Base-by-base conservation (phyloP, 2,888 invertebrate species). In the Apamea anceps region DNA sequence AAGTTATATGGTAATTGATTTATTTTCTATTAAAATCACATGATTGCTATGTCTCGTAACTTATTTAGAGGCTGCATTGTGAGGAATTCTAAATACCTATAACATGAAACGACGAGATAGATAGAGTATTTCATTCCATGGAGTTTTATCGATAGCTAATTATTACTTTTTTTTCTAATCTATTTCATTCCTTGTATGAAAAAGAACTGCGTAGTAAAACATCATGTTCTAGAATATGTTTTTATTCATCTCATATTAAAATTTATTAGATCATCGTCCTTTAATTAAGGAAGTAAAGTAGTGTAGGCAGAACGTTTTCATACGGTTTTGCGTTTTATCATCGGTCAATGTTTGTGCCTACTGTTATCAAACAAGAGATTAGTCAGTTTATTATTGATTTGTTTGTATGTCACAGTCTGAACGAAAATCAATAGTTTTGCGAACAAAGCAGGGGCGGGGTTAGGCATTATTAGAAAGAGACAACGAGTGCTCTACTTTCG, bases 341-440 rank as follows among this genome's bases (percentile, higher is more conserved):
- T 45, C 13, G 60, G 48, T 18, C 63, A 63, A 13, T 77, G 62
- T 78, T 78, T 70, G 6, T 37, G 13, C 13, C 4, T 13, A 37
- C 2, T 82, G 79, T 77, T 85, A 85, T 74, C 79, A 82, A 87
- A 85, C 80, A 81, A 77, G 66, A 84, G 79, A 86, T 80, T 77
- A 71, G 68, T 74, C 71, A 70, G 75, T 67, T 12, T 42, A 75
- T 77, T 90, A 91, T 90, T 79, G 88, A 90, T 89, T 87, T 70
- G 84, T 81, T 89, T 85, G 75, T 62, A 62, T 87, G 88, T 90
- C 88, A 87, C 82, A 79, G 81, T 77, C 57, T 67, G 70, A 72
- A 77, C 51, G 74, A 80, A 87, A 91, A 90, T 91, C 89, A 91
- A 91, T 92, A 90, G 85, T 87, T 86, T 86, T 83, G 77, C 72